Evolutionary conservation across 2,797 vertebrate species (phyloP).

Genomic region (Xenopus petersii): DNA sequence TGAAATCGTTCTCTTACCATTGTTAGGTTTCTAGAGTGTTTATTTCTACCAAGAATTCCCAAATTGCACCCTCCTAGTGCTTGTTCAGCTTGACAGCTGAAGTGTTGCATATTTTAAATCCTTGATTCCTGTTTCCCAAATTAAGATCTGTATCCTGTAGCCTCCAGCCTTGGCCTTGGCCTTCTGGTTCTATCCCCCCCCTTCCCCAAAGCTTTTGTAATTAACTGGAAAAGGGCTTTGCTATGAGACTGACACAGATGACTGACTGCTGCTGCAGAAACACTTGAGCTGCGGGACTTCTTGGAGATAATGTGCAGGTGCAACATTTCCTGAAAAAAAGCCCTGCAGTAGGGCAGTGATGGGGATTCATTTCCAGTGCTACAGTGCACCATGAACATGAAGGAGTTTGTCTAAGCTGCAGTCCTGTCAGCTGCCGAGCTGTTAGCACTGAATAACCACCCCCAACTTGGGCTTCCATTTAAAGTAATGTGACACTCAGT

Average conservation of each 20-base stretch:
- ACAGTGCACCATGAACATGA: constrained; percentile 24
- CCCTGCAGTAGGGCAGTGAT: not conserved
- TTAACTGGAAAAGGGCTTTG: constrained; percentile 66
- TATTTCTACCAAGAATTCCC: no score
- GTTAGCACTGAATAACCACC: not conserved
- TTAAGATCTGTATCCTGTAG: no score
- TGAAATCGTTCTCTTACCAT: no score
- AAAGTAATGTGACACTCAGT: no score
- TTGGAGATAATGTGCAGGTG: constrained; percentile 54
- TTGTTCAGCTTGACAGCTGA: no score
- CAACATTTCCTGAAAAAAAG: constrained; percentile 47
- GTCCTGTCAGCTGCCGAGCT: constrained; percentile 2
- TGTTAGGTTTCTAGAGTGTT: no score
- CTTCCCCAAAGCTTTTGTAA: constrained; percentile 56
- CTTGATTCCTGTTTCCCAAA: no score
- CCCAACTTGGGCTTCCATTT: no score
- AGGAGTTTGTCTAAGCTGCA: constrained; percentile 12
- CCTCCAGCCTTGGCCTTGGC: no score
- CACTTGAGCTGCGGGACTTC: constrained; percentile 51
- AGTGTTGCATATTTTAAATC: no score
- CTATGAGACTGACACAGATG: constrained; percentile 61
- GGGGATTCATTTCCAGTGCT: constrained; percentile 36
- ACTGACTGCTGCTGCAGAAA: constrained; percentile 54
- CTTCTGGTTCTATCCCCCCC: no score
- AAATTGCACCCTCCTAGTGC: no score